Evolutionary conservation across 1,140 invertebrate genomes (phyloP), one percentile per base, ranked within the genome.

Genomic region (Calephelis nemesis): DNA sequence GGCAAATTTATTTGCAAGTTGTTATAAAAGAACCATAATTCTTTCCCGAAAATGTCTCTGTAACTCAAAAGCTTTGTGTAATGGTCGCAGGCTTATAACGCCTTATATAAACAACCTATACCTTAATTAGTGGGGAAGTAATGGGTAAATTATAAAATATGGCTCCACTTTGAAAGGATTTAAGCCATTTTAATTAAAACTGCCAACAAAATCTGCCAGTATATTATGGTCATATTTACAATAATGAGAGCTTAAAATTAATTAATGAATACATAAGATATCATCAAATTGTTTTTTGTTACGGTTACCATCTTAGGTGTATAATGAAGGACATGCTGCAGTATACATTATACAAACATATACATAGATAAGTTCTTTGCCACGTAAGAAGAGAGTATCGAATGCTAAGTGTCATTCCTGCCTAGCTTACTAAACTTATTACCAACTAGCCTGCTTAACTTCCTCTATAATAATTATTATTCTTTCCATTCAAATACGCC

Each of bases 171-270:
- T 58, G 54, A 58, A 58, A 58, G 39, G 54, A 58, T n/a, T 58
- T 58, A 30, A 58, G 8, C 11, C 10, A 58, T 39, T 58, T 58
- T 58, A 58, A 58, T 58, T 58, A 58, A 58, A 40, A 58, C 54
- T 58, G 19, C 19, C 54, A 58, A 30, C 54, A 58, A 39, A 58
- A 58, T 39, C 30, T 30, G 54, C 12, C 15, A 39, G 12, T 19
- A 11, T 19, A 58, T 58, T 30, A 10, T 39, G 19, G 30, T 45
- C 8, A 45, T 45, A 45, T 45, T 45, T 45, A 45, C 8, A 45
- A 45, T 45, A 45, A 45, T 45, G 42, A 45, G 42, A 7, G 54
- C 19, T 58, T 58, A 58, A 39, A 12, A 58, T 12, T 58, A 30
- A 58, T n/a, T 7, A 58, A 58, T 58, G 54, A 40, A 12, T 58